Conservation (phyloP, 2,113 vertebrate genomes). For the Heterocephalus glaber region DNA sequence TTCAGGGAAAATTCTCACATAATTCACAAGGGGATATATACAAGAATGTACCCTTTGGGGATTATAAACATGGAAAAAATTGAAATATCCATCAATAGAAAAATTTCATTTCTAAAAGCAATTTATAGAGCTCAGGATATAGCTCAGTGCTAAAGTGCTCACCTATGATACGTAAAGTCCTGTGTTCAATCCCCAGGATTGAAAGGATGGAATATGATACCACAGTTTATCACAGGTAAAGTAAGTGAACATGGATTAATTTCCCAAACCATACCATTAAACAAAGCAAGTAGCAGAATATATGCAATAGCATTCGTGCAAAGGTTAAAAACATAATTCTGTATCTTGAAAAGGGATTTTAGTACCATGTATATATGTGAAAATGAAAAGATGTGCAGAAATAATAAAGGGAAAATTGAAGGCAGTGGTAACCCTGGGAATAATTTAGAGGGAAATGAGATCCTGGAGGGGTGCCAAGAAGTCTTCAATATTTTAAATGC, state of each 20-base stretch:
- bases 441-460: neutral
- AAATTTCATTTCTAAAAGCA: neutral
- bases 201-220: neutral
- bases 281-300: neutral
- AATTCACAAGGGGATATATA: neutral
- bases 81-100: neutral
- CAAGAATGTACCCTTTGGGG: neutral
- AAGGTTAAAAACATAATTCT: neutral
- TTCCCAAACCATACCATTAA: neutral
- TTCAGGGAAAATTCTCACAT: conserved; percentile 17
- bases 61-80: neutral
- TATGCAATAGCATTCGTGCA: neutral
- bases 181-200: no score
- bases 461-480: neutral
- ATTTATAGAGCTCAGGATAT: neutral
- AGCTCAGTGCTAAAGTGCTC: neutral
- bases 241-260: neutral
- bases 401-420: neutral
- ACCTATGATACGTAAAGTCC: neutral
- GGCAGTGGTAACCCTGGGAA: neutral
- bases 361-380: neutral
- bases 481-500: neutral
- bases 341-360: neutral
- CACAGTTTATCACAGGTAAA: neutral
- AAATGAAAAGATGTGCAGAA: neutral